phyloP scores from a whole-genome alignment of 2,113 vertebrate species.

The Charadrius vociferus region DNA sequence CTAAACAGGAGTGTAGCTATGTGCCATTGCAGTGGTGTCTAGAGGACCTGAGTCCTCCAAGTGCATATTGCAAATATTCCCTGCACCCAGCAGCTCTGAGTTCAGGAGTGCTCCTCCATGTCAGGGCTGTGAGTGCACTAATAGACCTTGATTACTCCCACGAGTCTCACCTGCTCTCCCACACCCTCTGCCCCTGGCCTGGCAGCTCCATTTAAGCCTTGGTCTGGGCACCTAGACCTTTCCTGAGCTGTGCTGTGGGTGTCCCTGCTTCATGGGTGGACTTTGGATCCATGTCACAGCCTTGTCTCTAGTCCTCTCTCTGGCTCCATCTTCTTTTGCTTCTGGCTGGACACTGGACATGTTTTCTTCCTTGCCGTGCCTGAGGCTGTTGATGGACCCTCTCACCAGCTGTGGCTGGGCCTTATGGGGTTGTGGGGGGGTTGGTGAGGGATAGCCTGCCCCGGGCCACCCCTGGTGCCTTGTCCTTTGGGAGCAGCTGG shows the following conservation, averaged over 20 bases:
- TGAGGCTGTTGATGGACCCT: not conserved
- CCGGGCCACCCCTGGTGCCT: too few relatives aligned
- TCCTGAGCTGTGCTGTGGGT: not conserved
- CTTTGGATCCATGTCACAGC: not conserved
- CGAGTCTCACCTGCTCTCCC: not conserved
- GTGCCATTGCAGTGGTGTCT: rapidly evolving
- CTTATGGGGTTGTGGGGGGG: too few relatives aligned
- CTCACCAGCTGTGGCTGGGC: rapidly evolving
- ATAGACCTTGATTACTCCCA: not conserved
- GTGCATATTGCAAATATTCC: not conserved
- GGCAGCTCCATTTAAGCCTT: not conserved
- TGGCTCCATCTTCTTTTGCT: not conserved
- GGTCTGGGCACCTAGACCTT: rapidly evolving
- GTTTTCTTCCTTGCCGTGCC: not conserved
- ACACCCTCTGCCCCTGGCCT: not conserved
- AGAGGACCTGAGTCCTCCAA: not conserved
- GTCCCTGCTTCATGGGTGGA: rapidly evolving
- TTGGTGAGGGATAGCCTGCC: not conserved
- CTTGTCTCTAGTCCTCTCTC: too few relatives aligned
- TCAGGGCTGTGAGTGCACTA: too few relatives aligned
- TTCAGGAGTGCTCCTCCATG: not conserved
- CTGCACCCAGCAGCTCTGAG: not conserved
- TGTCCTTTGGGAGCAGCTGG: not conserved
- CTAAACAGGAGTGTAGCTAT: not conserved
- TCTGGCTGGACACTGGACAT: not conserved